A percentile compares a stretch with the other conserved stretches of the same genome.
These are phyloP conservation scores for Lagorchestes hirsutus DNA, from an alignment of 2,797 vertebrate species.

Conservation along the genomic window DNA sequence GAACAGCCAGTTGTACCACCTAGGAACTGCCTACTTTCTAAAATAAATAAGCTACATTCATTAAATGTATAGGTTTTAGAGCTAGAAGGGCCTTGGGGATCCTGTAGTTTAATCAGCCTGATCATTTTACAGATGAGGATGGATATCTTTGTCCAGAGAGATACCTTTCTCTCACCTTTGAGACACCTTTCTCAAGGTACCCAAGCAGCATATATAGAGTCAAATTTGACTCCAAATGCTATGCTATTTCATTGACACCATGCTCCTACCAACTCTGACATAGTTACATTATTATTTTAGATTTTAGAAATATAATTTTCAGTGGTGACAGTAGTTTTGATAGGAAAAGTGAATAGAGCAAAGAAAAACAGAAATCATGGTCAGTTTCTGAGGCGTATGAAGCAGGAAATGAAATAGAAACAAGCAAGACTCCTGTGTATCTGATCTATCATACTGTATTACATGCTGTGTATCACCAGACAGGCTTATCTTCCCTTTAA, in stretches of 20 bases:
- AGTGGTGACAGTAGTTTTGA: not conserved
- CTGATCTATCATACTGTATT: not conserved
- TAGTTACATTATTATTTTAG: not conserved
- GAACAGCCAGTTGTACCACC: not conserved
- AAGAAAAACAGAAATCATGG: not conserved
- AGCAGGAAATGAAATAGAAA: not conserved
- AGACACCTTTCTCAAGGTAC: not conserved
- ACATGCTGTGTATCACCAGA: not conserved
- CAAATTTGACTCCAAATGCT: conserved; percentile 13
- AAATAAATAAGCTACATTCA: not conserved
- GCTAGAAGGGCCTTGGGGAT: not conserved
- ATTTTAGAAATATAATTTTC: not conserved
- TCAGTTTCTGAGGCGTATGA: not conserved
- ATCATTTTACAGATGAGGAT: not conserved
- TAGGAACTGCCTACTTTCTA: not conserved
- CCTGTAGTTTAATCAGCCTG: not conserved
- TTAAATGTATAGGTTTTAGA: not conserved
- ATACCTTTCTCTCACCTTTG: not conserved
- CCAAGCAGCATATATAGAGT: not conserved
- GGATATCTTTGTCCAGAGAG: not conserved
- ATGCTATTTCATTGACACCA: not conserved
- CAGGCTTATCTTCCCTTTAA: not conserved
- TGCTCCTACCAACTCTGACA: not conserved
- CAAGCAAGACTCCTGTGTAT: not conserved
- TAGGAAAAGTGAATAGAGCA: not conserved